These are phyloP conservation scores for Drosophila birchii DNA, from an alignment of 2,888 invertebrate genomes.

Conservation along the genomic window DNA sequence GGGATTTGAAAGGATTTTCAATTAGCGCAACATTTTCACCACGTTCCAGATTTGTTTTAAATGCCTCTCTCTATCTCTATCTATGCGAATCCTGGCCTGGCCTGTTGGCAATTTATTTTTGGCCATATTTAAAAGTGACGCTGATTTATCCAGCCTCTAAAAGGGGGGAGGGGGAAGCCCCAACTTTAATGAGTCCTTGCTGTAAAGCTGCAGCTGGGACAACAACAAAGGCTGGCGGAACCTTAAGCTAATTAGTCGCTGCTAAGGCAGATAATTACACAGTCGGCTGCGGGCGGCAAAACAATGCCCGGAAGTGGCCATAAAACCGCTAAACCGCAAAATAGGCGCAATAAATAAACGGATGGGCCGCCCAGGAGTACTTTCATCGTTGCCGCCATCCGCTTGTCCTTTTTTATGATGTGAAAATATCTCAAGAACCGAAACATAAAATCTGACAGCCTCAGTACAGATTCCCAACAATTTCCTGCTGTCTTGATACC, in stretches of 20 bases:
- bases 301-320: slow-evolving; percentile 61
- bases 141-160: slow-evolving; percentile 53
- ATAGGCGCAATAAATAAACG: slow-evolving; percentile 72
- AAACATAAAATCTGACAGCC: slow-evolving; percentile 41
- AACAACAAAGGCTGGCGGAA: slow-evolving; percentile 19
- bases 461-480: slow-evolving; percentile 9
- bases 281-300: slow-evolving; percentile 41
- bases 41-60: slow-evolving; percentile 24
- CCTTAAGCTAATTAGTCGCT: slow-evolving; percentile 74
- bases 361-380: slow-evolving; percentile 13
- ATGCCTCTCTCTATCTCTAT: slow-evolving; percentile 1
- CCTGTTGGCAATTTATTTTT: slow-evolving; percentile 57
- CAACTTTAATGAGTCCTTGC: slow-evolving; percentile 25
- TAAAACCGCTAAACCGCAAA: slow-evolving; percentile 77
- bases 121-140: slow-evolving; percentile 57
- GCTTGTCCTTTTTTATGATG: slow-evolving; percentile 59
- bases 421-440: slow-evolving; percentile 57
- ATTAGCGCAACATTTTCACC: slow-evolving; percentile 57
- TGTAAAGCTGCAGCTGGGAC: slow-evolving; percentile 39
- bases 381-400: slow-evolving; percentile 13
- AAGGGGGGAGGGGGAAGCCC: neutral
- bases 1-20: slow-evolving; percentile 70
- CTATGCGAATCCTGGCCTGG: neutral
- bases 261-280: slow-evolving; percentile 68
- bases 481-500: neutral